Conservation (phyloP, 2,113 vertebrate species). For the Jaculus jaculus region DNA sequence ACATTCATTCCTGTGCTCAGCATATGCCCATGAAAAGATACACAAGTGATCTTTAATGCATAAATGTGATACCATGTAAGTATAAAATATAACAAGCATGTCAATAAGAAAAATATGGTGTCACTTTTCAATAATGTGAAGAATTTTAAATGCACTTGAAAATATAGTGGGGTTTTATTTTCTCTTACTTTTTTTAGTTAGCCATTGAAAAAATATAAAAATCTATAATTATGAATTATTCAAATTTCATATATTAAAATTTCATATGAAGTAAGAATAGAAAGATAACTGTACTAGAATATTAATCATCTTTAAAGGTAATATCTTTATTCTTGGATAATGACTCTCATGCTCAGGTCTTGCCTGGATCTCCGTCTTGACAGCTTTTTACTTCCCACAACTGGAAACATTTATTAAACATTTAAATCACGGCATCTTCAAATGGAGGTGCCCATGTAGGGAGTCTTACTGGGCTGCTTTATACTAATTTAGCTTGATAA, state of each 20-base stretch:
- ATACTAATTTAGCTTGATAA: background rate
- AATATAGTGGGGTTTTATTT: constrained; percentile 8
- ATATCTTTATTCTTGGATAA: constrained; percentile 26
- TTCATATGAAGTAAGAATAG: constrained; percentile 50
- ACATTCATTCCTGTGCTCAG: background rate
- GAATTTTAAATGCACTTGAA: background rate
- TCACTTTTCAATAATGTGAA: constrained; percentile 5
- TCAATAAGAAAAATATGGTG: background rate
- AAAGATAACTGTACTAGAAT: constrained; percentile 53
- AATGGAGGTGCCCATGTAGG: background rate
- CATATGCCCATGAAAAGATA: background rate
- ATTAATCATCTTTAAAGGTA: constrained; percentile 59
- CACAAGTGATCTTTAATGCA: background rate
- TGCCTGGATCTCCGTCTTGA: background rate
- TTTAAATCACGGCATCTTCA: background rate
- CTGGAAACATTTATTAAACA: constrained; percentile 4
- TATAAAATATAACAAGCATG: background rate
- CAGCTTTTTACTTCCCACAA: background rate
- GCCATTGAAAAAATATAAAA: constrained; percentile 17
- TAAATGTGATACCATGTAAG: background rate
- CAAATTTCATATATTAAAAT: constrained; percentile 60
- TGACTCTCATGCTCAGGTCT: background rate
- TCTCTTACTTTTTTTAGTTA: constrained; percentile 14
- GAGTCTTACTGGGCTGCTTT: background rate
- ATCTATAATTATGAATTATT: constrained; percentile 53